Base-by-base conservation (phyloP, 2,113 vertebrate genomes). In the Dascyllus trimaculatus region DNA sequence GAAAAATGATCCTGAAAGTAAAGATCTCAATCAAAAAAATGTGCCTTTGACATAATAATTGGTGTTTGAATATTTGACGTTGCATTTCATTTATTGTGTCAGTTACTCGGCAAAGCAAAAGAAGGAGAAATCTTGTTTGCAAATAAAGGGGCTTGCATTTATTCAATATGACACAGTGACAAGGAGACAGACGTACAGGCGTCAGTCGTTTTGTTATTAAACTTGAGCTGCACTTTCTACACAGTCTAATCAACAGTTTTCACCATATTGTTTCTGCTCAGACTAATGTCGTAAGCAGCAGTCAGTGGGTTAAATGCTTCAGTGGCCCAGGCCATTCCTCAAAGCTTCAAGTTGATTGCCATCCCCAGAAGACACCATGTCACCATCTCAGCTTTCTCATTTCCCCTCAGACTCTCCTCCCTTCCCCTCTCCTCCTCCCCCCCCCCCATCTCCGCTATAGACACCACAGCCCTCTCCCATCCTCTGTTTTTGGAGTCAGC, bases 331-430 rank as follows among this genome's bases (percentile, higher is more conserved):
- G 54, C 54, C 19, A 26, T 74, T 71, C 76, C 61, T 46, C 25
- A 4, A 73, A 79, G 59, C 63, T 81, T 83, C 49, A 35, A 71
- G 65, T 57, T 75, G 65, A 82, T 69, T 68, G 73, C 53, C 26
- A 54, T 14, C 63, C 19, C 53, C 18, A 18, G 49, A 81, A 80
- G 54, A 22, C 78, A 80, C 76, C 25, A 40, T 49, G 57, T 54
- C 79, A 54, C 64, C 66, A 78, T 63, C 52, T 84, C 72, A 67
- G 54, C 56, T 49, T 68, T 73, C 53, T 80, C 53, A 82, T 82
- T 86, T 89, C 75, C 73, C 54, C 56, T 58, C 62, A 54, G 62
- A 72, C 19, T 45, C 19, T 61, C 53, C 71, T 4, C n/a, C 48
- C 48, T 52, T 73, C 46, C n/a, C 17, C 25, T 62, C 66, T 35